phyloP scores from a whole-genome alignment of 2,888 invertebrate genomes.

The Lutraria lutraria region DNA sequence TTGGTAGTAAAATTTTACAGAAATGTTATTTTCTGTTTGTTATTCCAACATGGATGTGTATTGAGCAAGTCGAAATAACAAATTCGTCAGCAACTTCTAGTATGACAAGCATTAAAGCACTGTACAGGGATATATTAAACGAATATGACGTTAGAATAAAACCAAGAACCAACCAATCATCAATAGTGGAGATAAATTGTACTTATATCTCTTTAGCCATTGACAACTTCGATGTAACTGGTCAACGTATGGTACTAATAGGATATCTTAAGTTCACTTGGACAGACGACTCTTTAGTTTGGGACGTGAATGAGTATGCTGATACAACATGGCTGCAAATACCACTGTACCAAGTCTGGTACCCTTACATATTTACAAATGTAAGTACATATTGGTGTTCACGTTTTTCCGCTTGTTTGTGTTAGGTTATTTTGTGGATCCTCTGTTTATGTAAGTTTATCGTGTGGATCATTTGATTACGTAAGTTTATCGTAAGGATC shows the following conservation, averaged over 20 bases:
- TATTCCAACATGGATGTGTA: too few relatives aligned
- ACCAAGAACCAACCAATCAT: background rate
- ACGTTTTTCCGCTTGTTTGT: too few relatives aligned
- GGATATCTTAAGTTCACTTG: conserved; percentile 8
- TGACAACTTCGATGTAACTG: background rate
- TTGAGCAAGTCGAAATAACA: too few relatives aligned
- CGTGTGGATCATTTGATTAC: too few relatives aligned
- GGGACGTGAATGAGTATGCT: background rate
- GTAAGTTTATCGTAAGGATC: too few relatives aligned
- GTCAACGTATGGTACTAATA: background rate
- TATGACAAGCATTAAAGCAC: background rate
- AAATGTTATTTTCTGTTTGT: too few relatives aligned
- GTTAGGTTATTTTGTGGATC: too few relatives aligned
- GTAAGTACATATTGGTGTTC: too few relatives aligned
- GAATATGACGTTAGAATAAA: conserved; percentile 12
- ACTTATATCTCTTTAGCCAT: background rate
- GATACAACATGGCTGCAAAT: background rate
- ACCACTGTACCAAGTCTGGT: background rate
- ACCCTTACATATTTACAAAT: background rate
- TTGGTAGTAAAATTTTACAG: too few relatives aligned
- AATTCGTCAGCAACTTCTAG: background rate
- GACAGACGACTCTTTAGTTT: background rate
- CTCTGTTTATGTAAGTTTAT: too few relatives aligned
- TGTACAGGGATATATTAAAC: background rate
- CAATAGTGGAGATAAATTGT: background rate